phyloP scores from a whole-genome alignment of 1,140 invertebrate species.

The Ruditapes philippinarum region DNA sequence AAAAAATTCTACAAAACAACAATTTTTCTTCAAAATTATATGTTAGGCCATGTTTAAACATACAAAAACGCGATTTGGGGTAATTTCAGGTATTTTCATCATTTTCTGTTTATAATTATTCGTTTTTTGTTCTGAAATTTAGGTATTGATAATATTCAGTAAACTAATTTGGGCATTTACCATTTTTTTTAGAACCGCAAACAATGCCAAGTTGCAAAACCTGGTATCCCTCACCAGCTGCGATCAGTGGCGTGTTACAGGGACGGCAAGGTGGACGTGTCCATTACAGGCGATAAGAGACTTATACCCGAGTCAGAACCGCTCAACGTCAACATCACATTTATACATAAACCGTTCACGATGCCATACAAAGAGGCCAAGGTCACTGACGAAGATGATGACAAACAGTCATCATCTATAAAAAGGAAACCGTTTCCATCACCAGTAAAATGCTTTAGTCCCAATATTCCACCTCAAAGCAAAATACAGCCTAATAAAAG shows the following conservation, averaged over 20 bases:
- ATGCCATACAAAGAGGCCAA: neutral
- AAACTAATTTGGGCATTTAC: neutral
- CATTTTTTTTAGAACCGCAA: neutral
- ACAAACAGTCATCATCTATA: neutral
- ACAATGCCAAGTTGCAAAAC: neutral
- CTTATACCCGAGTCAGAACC: neutral
- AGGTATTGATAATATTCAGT: no score
- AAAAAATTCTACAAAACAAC: no score
- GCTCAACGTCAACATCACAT: constrained; percentile 7
- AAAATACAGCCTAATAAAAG: neutral
- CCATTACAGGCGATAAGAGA: constrained; percentile 3
- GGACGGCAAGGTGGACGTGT: constrained; percentile 32
- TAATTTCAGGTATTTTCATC: no score
- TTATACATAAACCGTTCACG: neutral
- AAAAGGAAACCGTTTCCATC: neutral
- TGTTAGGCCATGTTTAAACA: no score
- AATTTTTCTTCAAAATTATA: no score
- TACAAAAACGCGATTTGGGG: no score
- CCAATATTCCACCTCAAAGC: neutral
- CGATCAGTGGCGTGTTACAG: constrained; percentile 20
- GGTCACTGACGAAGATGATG: neutral
- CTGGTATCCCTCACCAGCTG: neutral
- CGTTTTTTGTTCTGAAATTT: no score
- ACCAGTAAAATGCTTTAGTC: no score
- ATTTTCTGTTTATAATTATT: no score